A percentile compares a stretch with the other conserved stretches of the same genome.
phyloP scores from a whole-genome alignment of 2,888 invertebrate genomes.

The Leptopilina myrica region DNA sequence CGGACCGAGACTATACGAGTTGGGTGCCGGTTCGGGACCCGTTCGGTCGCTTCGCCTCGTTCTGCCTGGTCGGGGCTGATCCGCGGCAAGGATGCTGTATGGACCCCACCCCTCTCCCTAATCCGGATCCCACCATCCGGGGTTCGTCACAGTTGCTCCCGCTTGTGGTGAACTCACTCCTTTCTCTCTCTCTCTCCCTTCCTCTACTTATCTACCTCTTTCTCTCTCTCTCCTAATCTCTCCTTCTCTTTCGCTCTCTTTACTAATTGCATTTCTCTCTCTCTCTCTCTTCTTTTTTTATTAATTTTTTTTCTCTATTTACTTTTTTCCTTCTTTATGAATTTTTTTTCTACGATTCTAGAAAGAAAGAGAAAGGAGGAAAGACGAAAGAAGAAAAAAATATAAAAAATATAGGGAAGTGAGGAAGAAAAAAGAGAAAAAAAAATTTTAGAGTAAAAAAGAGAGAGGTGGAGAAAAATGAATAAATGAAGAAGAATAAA shows the following conservation, averaged over 20 bases:
- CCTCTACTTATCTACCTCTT: slow-evolving; percentile 36
- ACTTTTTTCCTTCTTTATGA: neutral
- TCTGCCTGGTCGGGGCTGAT: slow-evolving; percentile 57
- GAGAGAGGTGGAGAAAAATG: too few relatives aligned
- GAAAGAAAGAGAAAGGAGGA: too few relatives aligned
- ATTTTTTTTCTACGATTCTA: too few relatives aligned
- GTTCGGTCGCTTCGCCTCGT: slow-evolving; percentile 69
- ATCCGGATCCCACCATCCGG: slow-evolving; percentile 44
- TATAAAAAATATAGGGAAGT: too few relatives aligned
- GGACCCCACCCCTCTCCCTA: slow-evolving; percentile 57
- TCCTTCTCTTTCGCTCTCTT: slow-evolving; percentile 42
- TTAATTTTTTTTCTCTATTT: too few relatives aligned
- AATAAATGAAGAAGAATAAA: too few relatives aligned
- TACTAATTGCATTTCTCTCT: too few relatives aligned
- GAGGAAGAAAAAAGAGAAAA: too few relatives aligned
- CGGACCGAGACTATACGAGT: slow-evolving; percentile 56
- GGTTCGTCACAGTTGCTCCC: slow-evolving; percentile 30
- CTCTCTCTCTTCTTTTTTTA: neutral
- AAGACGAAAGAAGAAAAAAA: too few relatives aligned
- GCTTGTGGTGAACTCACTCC: slow-evolving; percentile 29
- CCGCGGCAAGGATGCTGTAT: slow-evolving; percentile 65
- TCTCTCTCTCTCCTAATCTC: slow-evolving; percentile 42
- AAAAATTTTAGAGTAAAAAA: too few relatives aligned
- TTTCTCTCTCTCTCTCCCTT: slow-evolving; percentile 42
- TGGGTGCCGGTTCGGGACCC: slow-evolving; percentile 66